Base-by-base conservation (phyloP, 2,888 invertebrate genomes). In the Tryphoninae sp. region DNA sequence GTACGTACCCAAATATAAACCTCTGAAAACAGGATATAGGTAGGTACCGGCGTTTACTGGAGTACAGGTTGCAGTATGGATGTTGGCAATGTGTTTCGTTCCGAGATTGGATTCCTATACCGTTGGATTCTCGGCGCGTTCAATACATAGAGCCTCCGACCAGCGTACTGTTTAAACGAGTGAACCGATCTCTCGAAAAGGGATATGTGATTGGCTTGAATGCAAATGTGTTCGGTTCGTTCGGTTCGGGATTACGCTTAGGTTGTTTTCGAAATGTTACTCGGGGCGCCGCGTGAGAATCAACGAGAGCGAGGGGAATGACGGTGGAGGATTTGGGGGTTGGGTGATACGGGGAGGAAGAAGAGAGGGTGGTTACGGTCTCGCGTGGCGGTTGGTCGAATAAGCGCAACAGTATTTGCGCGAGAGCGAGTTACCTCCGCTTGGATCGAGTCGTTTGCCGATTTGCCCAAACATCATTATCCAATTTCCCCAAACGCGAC, bases 401-500 rank as follows among this genome's bases (percentile, higher is more conserved):
- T 68, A 81, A 67, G 73, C 73, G 23, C 67, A 75, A 75, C 64
- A 58, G 69, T 53, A 75, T 67, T 45, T 73, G 45, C 33, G 45
- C 16, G 62, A n/a, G 64, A 67, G 13, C 59, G 45, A 64, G 62
- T 68, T 67, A 58, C 53, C 16, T 59, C 69, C 11, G 53, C 26
- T 58, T 77, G 26, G 23, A 64, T 72, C 77, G 73, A 22, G 55
- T 67, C 72, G 77, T 67, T 55, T 73, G 62, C 62, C 67, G 67
- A 68, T 77, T 65, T 78, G 59, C 59, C 80, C 78, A 82, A 84
- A 84, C 82, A 82, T 80, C 80, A 84, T 84, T 84, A 84, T 77
- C 83, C 83, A 82, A 82, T 84, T 84, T 80, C 53, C 72, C 72
- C 62, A 40, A 59, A 78, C 42, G 71, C 55, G 26, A 45, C 42